Base-by-base conservation (phyloP, 1,140 invertebrate genomes). In the Zeugodacus cucurbitae region DNA sequence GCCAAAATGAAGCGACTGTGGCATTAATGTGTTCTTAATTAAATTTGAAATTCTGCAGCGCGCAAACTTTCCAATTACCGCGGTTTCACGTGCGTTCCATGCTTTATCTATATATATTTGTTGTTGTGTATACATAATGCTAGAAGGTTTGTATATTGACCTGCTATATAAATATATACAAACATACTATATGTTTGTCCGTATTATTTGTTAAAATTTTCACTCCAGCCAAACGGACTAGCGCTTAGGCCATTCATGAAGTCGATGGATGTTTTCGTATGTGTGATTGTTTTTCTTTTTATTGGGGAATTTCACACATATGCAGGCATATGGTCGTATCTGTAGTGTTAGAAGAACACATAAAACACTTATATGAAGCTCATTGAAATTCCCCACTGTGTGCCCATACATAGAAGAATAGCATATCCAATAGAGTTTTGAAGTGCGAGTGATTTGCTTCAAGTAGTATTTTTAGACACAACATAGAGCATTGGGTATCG, bases 371-470 rank as follows among this genome's bases (percentile, higher is more conserved):
- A 32, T 62, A 26, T n/a, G 1, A 8, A 54, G 41, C 74, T 82
- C 74, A 82, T 82, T 82, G 74, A 48, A 82, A 82, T 82, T 82
- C 74, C 37, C 10, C 22, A 54, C 41, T 20, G 34, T 20, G 74
- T 48, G 74, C n/a, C 74, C 74, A 82, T 82, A 82, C 74, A 82
- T 29, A 48, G 74, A 44, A 82, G 74, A 82, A 82, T 82, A 82
- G 41, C 26, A 82, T 82, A 82, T 82, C 32, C 34, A 48, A 48
- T 82, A 82, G 41, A 82, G 20, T 82, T 82, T 48, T 82, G 74
- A 82, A 82, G 74, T 82, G 74, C 74, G 37, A 54, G 74, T 82
- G 41, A 82, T 82, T 74, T 74, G 22, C 32, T 74, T 41, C 67
- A 74, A 74, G 34, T 74, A 74, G 34, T 74, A 82, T 82, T 82